Evolutionary conservation across 2,797 vertebrate species (phyloP).

Genomic region (Prionace glauca): DNA sequence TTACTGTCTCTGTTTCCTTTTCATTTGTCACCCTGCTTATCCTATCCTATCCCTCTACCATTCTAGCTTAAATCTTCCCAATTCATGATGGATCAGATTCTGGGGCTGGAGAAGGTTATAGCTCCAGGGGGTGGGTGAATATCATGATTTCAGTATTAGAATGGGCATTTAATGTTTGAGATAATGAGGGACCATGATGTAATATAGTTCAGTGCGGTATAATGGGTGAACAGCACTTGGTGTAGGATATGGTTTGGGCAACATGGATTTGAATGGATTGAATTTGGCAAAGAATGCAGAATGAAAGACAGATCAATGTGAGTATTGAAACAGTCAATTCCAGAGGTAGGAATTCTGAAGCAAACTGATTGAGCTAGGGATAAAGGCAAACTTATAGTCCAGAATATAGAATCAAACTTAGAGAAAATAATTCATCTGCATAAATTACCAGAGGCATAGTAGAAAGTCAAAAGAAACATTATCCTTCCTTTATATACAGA

Average conservation of each 20-base stretch:
- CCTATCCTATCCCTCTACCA: no score
- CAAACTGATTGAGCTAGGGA: neutral
- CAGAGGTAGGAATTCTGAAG: neutral
- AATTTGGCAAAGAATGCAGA: neutral
- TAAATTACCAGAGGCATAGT: neutral
- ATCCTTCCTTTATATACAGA: neutral
- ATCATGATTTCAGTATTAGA: neutral
- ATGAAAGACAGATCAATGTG: neutral
- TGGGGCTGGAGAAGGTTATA: neutral
- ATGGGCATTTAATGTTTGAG: neutral
- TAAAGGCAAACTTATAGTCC: neutral
- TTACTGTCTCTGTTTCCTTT: no score
- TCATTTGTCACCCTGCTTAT: no score
- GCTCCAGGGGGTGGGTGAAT: no score
- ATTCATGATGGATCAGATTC: neutral
- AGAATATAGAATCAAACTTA: neutral
- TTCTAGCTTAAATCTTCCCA: no score
- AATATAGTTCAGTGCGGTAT: neutral
- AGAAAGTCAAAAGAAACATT: neutral
- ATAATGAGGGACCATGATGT: neutral
- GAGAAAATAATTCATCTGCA: neutral
- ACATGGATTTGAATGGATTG: neutral
- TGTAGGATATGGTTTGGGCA: neutral
- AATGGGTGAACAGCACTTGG: neutral
- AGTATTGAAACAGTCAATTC: neutral